Conservation (phyloP, 2,113 vertebrate genomes). For the Hystrix brachyura region DNA sequence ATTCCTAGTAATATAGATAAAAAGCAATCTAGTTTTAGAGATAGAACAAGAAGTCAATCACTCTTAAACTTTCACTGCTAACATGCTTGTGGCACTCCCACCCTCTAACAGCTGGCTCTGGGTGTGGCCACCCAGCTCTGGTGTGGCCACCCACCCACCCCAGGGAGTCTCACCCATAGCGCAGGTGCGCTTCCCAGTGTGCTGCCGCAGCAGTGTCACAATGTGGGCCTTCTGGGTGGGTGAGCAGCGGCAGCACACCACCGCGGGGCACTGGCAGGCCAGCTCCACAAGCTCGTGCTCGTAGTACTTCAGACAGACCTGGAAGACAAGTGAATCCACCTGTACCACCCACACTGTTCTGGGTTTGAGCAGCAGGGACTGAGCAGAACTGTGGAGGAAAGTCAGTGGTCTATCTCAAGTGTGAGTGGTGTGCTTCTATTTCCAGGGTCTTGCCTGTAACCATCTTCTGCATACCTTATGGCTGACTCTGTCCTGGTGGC, state of each 20-base stretch:
- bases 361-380: neutral
- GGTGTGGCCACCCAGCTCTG: neutral
- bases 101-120: neutral
- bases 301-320: conserved; percentile 97
- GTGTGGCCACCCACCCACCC: neutral
- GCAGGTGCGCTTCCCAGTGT: conserved; percentile 95
- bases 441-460: neutral
- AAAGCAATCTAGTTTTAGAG: neutral
- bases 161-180: conserved; percentile 92
- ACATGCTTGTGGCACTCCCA: neutral
- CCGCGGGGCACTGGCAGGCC: conserved; percentile 97
- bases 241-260: conserved; percentile 98
- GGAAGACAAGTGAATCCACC: neutral
- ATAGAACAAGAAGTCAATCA: neutral
- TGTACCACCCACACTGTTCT: neutral
- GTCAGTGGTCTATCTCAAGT: neutral
- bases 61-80: neutral
- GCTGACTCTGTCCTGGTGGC: too few species aligned
- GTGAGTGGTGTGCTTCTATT: neutral
- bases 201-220: conserved; percentile 94
- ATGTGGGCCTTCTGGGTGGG: conserved; percentile 98
- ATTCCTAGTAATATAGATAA: neutral
- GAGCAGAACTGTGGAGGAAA: neutral
- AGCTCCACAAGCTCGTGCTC: conserved; percentile 98
- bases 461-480: fast-evolving